Conservation (phyloP, 2,888 invertebrate genomes). For the Alcis repandata region DNA sequence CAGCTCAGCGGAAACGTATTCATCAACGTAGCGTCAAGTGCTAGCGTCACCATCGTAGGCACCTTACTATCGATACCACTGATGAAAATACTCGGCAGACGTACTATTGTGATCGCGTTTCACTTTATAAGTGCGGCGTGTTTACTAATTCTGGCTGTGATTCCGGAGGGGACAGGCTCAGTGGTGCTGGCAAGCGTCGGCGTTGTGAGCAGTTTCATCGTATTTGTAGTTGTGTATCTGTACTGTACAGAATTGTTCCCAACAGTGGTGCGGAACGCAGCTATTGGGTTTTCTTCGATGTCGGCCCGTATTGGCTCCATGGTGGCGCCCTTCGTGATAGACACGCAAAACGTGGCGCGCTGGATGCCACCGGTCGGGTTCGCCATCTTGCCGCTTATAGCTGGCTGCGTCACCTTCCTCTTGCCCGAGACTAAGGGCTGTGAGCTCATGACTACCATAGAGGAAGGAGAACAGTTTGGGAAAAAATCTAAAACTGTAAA, state of each 20-base stretch:
- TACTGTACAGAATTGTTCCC: slow-evolving; percentile 96
- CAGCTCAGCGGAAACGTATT: slow-evolving; percentile 93
- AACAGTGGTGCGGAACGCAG: slow-evolving; percentile 94
- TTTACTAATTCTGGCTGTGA: slow-evolving; percentile 87
- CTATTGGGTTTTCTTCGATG: slow-evolving; percentile 96
- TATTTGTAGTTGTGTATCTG: slow-evolving; percentile 94
- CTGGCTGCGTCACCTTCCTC: slow-evolving; percentile 83
- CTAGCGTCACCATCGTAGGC: slow-evolving; percentile 87
- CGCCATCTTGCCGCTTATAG: slow-evolving; percentile 89
- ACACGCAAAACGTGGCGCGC: slow-evolving; percentile 75
- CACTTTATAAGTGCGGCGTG: slow-evolving; percentile 88
- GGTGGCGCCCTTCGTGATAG: slow-evolving; percentile 93
- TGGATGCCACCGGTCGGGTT: slow-evolving; percentile 91
- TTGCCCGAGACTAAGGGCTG: slow-evolving; percentile 93
- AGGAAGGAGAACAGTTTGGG: slow-evolving; percentile 90
- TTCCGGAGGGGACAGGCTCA: slow-evolving; percentile 75
- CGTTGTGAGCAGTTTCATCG: slow-evolving; percentile 92
- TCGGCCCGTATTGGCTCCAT: slow-evolving; percentile 95
- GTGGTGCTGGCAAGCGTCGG: slow-evolving; percentile 90
- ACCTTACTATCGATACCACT: slow-evolving; percentile 88
- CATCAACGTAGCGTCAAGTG: slow-evolving; percentile 92
- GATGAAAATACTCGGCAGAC: slow-evolving; percentile 89
- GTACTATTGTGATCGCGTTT: slow-evolving; percentile 88
- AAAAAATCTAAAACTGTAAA: slow-evolving; percentile 54
- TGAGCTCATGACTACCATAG: slow-evolving; percentile 92